These are phyloP conservation scores for Dascyllus trimaculatus DNA, from an alignment of 2,113 vertebrate genomes.

Conservation along the genomic window DNA sequence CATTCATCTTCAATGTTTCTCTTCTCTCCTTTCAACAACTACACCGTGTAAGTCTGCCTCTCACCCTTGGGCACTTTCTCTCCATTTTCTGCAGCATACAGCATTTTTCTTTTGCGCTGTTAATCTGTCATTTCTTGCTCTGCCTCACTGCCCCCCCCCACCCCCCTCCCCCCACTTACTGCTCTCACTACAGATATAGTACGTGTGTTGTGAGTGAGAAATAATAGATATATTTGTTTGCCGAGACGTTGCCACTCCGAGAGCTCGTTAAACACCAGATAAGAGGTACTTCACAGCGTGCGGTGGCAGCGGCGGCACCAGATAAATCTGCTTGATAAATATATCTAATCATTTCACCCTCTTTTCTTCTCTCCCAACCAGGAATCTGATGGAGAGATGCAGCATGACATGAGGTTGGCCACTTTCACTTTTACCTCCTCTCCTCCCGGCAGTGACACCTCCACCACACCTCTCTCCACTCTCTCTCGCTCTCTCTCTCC, in stretches of 20 bases:
- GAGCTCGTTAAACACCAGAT: constrained; percentile 75
- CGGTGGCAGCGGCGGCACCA: constrained; percentile 36
- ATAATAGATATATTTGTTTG: constrained; percentile 78
- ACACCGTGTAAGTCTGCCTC: constrained; percentile 67
- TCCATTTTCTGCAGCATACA: constrained; percentile 78
- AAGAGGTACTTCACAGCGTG: constrained; percentile 63
- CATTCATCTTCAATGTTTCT: constrained; percentile 55
- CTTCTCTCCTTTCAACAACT: constrained; percentile 18
- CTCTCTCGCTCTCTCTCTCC: constrained; percentile 5
- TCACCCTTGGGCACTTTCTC: constrained; percentile 77
- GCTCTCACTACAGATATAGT: constrained; percentile 55
- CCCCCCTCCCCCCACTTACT: constrained; percentile 48
- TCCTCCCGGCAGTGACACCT: constrained; percentile 44
- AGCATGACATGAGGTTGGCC: constrained; percentile 74
- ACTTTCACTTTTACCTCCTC: constrained; percentile 61
- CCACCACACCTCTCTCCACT: constrained; percentile 36
- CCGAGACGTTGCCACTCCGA: constrained; percentile 60
- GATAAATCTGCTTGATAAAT: constrained; percentile 77
- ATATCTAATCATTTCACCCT: constrained; percentile 66
- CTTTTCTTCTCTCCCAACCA: constrained; percentile 63
- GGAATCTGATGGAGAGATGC: constrained; percentile 75
- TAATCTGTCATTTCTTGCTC: constrained; percentile 75
- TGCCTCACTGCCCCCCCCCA: constrained; percentile 7
- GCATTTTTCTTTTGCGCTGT: constrained; percentile 74
- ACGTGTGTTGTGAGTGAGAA: constrained; percentile 36